phyloP scores from a whole-genome alignment of 2,888 invertebrate genomes.

The Orchesellides sinensis region DNA sequence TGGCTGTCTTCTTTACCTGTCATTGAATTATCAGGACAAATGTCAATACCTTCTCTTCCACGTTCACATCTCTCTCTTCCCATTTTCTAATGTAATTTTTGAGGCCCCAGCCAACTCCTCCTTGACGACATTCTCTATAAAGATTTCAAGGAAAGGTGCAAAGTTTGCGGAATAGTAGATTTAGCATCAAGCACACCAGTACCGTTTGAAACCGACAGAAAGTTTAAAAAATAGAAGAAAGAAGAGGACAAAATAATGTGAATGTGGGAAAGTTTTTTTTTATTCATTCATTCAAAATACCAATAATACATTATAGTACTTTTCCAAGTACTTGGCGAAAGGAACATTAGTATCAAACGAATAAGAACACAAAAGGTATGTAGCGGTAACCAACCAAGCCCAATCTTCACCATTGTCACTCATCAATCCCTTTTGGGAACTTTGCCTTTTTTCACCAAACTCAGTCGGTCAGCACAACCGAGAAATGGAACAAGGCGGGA shows the following conservation, averaged over 20 bases:
- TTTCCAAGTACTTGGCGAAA: background rate
- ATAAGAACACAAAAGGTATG: background rate
- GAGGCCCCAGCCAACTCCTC: conserved; percentile 37
- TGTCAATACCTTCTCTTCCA: background rate
- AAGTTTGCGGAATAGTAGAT: background rate
- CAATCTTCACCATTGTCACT: conserved; percentile 61
- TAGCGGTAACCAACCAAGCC: conserved; percentile 1
- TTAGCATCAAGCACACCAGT: conserved; percentile 16
- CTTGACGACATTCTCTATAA: conserved; percentile 49
- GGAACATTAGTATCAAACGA: conserved; percentile 6
- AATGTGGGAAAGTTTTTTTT: conserved; percentile 39
- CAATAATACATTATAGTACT: background rate
- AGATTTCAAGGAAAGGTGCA: conserved; percentile 7
- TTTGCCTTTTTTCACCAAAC: conserved; percentile 37
- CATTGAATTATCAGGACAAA: conserved; percentile 57
- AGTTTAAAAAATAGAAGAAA: conserved; percentile 27
- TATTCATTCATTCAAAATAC: conserved; percentile 5
- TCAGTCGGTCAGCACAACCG: conserved; percentile 32
- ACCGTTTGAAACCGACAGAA: conserved; percentile 28
- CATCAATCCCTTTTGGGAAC: conserved; percentile 61
- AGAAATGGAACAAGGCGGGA: conserved; percentile 64
- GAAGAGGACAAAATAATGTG: conserved; percentile 36
- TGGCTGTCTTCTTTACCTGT: conserved; percentile 40
- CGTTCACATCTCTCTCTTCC: conserved; percentile 16
- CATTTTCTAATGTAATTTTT: conserved; percentile 18